Percentiles rank a stretch among this genome's conserved stretches.
These are phyloP conservation scores for Prunella fulvescens DNA, from an alignment of 2,113 vertebrate species.

Conservation along the genomic window DNA sequence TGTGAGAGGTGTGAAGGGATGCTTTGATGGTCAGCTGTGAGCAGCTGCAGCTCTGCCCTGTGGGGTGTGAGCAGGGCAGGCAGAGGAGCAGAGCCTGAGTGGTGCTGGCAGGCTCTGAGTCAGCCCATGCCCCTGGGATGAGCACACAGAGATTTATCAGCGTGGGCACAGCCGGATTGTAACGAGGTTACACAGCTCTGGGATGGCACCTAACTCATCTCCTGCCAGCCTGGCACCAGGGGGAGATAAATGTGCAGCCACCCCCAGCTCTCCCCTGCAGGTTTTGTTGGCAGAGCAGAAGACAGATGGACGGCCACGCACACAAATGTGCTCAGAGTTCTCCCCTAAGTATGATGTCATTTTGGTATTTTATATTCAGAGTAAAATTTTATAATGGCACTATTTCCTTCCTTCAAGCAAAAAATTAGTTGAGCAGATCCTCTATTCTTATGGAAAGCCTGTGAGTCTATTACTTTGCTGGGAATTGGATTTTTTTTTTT, in stretches of 20 bases:
- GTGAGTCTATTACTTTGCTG: background rate
- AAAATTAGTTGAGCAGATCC: background rate
- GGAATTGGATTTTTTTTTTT: background rate
- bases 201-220: background rate
- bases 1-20: background rate
- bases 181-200: background rate
- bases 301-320: background rate
- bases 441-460: background rate
- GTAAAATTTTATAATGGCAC: background rate
- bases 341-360: background rate
- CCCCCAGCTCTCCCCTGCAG: background rate
- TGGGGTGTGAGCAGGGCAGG: background rate
- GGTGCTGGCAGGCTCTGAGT: rapidly evolving
- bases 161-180: background rate
- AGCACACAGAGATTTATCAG: background rate
- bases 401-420: background rate
- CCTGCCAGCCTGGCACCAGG: background rate
- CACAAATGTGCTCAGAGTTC: background rate
- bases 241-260: background rate
- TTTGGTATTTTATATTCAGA: background rate
- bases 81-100: background rate
- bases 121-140: rapidly evolving
- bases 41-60: background rate
- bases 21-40: background rate
- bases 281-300: background rate